phyloP scores from a whole-genome alignment of 1,140 invertebrate genomes.

The Colletes gigas region DNA sequence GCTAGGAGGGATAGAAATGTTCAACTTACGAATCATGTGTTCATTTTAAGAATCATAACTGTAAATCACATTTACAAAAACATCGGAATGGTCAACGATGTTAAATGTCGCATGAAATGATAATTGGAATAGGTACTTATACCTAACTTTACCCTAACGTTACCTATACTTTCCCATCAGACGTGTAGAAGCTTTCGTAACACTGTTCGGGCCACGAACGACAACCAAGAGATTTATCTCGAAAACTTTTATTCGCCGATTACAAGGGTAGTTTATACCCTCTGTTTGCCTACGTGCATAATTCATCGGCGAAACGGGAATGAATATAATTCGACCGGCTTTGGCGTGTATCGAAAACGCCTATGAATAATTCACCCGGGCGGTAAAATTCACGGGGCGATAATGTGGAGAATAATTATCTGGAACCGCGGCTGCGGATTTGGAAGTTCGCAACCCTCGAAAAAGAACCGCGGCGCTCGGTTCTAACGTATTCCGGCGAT shows the following conservation, averaged over 20 bases:
- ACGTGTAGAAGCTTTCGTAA: no score
- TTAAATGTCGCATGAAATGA: no score
- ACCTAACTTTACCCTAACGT: no score
- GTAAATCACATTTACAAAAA: no score
- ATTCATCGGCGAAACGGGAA: slow-evolving; percentile 37
- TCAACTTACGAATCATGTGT: no score
- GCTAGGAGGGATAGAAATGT: no score
- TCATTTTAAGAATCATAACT: no score
- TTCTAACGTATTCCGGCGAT: slow-evolving; percentile 4
- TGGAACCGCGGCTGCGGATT: background rate
- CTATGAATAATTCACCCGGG: slow-evolving; percentile 40
- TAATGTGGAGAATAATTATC: slow-evolving; percentile 40
- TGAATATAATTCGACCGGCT: slow-evolving; percentile 14
- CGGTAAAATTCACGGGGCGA: slow-evolving; percentile 13
- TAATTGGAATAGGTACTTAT: no score
- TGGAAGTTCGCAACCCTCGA: background rate
- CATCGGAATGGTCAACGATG: no score
- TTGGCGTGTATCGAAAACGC: slow-evolving; percentile 28
- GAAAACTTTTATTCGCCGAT: slow-evolving; percentile 40
- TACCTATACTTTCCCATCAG: no score
- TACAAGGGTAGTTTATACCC: slow-evolving; percentile 22
- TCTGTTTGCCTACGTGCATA: slow-evolving; percentile 33
- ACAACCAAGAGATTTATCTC: background rate
- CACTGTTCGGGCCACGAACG: background rate
- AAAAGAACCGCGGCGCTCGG: slow-evolving; percentile 1